These are phyloP conservation scores for Oryctes rhinoceros DNA, from an alignment of 1,140 invertebrate species.

Conservation along the genomic window DNA sequence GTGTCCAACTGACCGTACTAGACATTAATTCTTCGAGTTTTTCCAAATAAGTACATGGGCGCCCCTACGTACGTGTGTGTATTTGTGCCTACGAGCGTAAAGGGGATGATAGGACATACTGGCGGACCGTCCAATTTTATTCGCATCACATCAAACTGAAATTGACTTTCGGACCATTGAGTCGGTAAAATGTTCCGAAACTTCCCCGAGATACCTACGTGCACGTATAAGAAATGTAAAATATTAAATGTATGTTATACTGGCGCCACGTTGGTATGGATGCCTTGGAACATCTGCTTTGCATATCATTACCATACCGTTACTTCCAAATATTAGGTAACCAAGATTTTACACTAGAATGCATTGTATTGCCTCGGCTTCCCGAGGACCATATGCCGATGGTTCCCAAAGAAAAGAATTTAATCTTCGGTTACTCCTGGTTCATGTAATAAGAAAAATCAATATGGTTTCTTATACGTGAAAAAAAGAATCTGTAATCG, in stretches of 20 bases:
- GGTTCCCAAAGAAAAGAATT: too few species aligned
- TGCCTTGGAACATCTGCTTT: background rate
- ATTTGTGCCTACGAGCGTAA: background rate
- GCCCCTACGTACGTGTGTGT: background rate
- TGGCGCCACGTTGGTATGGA: background rate
- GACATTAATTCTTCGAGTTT: constrained; percentile 31
- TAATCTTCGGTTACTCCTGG: too few species aligned
- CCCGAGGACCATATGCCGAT: too few species aligned
- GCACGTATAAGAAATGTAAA: constrained; percentile 45
- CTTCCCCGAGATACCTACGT: constrained; percentile 39
- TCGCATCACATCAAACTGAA: constrained; percentile 57
- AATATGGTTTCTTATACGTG: too few species aligned
- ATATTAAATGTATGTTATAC: constrained; percentile 39
- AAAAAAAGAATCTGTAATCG: too few species aligned
- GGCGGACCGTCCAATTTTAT: constrained; percentile 54
- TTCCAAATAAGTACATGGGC: background rate
- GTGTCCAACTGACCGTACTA: constrained; percentile 11
- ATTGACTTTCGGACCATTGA: constrained; percentile 57
- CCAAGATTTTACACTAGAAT: too few species aligned
- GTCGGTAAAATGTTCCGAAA: constrained; percentile 52
- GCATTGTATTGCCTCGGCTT: too few species aligned
- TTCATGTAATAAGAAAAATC: too few species aligned
- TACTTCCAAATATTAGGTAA: background rate
- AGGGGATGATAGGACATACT: constrained; percentile 47
- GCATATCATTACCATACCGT: background rate